phyloP scores from a whole-genome alignment of 1,140 invertebrate genomes.

The Trichoplusia ni region DNA sequence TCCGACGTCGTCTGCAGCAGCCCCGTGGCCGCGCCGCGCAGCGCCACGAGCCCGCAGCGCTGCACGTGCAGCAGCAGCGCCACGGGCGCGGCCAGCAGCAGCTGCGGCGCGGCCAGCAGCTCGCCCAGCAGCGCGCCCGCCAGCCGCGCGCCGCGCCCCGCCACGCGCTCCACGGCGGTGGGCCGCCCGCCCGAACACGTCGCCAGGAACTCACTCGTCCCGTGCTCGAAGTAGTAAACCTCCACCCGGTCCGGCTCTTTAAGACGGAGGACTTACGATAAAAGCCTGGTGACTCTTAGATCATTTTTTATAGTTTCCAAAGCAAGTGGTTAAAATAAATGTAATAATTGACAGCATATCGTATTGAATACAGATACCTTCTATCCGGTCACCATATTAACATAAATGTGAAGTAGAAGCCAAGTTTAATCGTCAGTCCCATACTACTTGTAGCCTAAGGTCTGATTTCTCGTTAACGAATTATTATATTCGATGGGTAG shows the following conservation, averaged over 20 bases:
- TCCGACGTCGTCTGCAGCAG: conserved; percentile 11
- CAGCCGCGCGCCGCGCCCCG: conserved; percentile 14
- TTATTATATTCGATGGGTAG: too few relatives aligned
- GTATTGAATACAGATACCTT: too few relatives aligned
- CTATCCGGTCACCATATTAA: too few relatives aligned
- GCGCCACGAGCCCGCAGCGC: conserved; percentile 29
- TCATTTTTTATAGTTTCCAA: too few relatives aligned
- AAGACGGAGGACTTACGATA: too few relatives aligned
- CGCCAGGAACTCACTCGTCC: conserved; percentile 13
- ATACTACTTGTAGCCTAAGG: too few relatives aligned
- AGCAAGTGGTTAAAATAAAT: too few relatives aligned
- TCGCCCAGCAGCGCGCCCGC: conserved; percentile 32
- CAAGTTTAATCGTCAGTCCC: too few relatives aligned
- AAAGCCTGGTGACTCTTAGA: too few relatives aligned
- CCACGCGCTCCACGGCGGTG: conserved; percentile 32
- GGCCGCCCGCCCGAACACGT: conserved; percentile 5
- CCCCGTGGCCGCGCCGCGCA: neutral
- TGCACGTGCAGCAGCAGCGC: conserved; percentile 24
- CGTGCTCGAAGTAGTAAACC: conserved; percentile 31
- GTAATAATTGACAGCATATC: too few relatives aligned
- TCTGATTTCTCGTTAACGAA: too few relatives aligned
- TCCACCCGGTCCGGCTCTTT: conserved; percentile 45
- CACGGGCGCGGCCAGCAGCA: conserved; percentile 37
- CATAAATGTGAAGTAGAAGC: too few relatives aligned
- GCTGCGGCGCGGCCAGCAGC: conserved; percentile 40